Evolutionary conservation across 2,797 vertebrate genomes (phyloP).

Genomic region (Pangasius krempfi): DNA sequence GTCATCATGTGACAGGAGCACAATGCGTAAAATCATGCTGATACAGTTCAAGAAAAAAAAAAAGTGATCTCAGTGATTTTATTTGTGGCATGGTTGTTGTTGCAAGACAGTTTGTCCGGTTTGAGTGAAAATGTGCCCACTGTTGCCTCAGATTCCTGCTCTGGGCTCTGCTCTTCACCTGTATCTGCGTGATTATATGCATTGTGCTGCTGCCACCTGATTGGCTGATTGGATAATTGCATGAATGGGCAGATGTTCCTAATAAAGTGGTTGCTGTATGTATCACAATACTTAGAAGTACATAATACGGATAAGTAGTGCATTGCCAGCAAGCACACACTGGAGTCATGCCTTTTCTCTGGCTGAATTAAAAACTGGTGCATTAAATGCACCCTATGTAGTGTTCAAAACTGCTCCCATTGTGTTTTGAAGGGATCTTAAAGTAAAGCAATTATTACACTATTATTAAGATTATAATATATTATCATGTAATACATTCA

Average conservation of each 20-base stretch:
- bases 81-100: no score
- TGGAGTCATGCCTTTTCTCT: not conserved
- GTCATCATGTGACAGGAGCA: not conserved
- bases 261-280: not conserved
- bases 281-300: not conserved
- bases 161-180: no score
- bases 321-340: not conserved
- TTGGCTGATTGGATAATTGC: not conserved
- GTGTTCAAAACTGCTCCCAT: no score
- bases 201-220: not conserved
- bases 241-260: not conserved
- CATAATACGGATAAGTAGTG: not conserved
- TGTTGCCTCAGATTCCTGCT: not conserved
- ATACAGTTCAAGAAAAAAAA: not conserved
- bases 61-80: no score
- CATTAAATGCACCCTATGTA: not conserved
- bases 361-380: not conserved
- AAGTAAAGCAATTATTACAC: not conserved
- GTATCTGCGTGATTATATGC: not conserved
- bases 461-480: not conserved
- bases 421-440: not conserved
- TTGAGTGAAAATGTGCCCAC: not conserved
- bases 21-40: no score
- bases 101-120: not conserved
- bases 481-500: not conserved